Evolutionary conservation across 2,797 vertebrate species (phyloP).

Genomic region (Gymnopithys bicolor): DNA sequence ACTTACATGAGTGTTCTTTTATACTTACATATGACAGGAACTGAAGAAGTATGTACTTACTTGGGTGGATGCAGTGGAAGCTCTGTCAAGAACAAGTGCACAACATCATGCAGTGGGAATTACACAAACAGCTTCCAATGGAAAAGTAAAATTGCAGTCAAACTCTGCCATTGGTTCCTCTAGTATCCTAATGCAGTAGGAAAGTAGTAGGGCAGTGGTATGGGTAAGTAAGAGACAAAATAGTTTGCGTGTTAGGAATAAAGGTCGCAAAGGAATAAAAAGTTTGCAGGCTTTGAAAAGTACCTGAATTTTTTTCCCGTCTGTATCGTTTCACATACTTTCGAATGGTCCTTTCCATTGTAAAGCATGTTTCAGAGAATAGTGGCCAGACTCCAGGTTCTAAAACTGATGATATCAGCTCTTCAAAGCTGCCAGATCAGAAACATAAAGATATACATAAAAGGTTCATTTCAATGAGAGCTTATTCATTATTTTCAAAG

Average conservation of each 20-base stretch:
- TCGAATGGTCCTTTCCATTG: conserved; percentile 28
- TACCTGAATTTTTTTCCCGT: background rate
- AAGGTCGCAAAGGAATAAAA: background rate
- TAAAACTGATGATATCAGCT: conserved; percentile 66
- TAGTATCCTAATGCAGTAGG: background rate
- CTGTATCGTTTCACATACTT: conserved; percentile 22
- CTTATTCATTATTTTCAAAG: conserved; percentile 69
- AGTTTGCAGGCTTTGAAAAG: background rate
- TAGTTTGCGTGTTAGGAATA: background rate
- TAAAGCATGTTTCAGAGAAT: conserved; percentile 46
- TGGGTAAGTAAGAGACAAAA: background rate
- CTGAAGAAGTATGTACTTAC: background rate
- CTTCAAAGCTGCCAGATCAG: conserved; percentile 69
- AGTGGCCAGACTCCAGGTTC: conserved; percentile 61
- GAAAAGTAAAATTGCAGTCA: background rate
- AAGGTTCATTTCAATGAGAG: conserved; percentile 44
- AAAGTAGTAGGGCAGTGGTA: background rate
- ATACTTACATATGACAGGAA: background rate
- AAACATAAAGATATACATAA: conserved; percentile 64
- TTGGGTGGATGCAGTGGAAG: background rate
- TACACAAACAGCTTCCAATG: background rate
- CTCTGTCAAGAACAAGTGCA: background rate
- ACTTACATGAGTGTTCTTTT: background rate
- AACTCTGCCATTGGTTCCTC: background rate
- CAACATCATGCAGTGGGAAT: background rate